Base-by-base conservation (phyloP, 2,797 vertebrate genomes). In the Acipenser transmontanus region DNA sequence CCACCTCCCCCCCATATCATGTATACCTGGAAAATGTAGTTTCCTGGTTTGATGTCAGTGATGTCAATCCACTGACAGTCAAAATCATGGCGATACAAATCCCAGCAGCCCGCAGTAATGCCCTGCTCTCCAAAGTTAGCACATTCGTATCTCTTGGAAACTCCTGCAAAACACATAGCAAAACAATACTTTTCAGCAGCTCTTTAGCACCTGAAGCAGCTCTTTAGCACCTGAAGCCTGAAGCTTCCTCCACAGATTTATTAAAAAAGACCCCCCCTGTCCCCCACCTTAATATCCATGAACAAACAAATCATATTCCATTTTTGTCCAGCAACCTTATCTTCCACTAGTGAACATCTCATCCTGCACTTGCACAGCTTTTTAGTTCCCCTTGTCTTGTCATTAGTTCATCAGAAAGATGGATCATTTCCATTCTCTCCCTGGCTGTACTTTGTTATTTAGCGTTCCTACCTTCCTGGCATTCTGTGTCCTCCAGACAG, bases 61-160 rank as follows among this genome's bases (percentile, higher is more conserved):
- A 99, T 97, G 81, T 99, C 97, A 0, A 98, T 94, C 97, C 96
- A 98, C 73, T 99, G 97, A 73, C 96, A 98, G 89, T 98, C 97
- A 0, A 99, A 99, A 81, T 99, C 97, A 0, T 99, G 96, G 0
- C 96, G 87, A 73, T 99, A 99, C 73, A 96, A 75, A 78, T 99
- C 97, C 95, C 94, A 97, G 87, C 97, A 99, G 70, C 96, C 95
- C 75, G 98, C 96, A 0, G 97, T 98, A 88, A 99, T 96, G 74
- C 97, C 97, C 81, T 99, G 97, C 68, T 99, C 95, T 1, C 97
- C 97, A 1, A 99, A 99, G 86, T 99, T 99, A 69, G 97, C 97
- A 47, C 97, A 99, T 74, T 97, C 97, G 0, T 99, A 99, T 47
- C 96, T 81, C 82, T 99, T 99, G 48, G 93, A 91, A 72, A 94